These are phyloP conservation scores for Boulengeromyrus knoepffleri DNA, from an alignment of 2,113 vertebrate species.

Conservation along the genomic window DNA sequence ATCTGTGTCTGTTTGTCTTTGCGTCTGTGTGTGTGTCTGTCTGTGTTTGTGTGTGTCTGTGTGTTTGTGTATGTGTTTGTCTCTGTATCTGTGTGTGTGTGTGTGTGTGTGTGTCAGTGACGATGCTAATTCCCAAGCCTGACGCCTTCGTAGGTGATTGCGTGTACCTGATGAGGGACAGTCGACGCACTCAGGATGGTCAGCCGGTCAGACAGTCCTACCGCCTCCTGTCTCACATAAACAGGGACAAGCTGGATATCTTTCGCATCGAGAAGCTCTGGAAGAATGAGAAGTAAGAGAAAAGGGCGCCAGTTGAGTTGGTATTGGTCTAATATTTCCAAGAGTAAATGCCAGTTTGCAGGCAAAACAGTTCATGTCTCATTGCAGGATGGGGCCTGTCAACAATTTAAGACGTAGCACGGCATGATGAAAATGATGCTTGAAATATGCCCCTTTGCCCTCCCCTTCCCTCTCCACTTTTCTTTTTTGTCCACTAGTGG, in stretches of 20 bases:
- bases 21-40: not conserved
- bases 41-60: not conserved
- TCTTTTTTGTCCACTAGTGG: constrained; percentile 58
- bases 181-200: constrained; percentile 83
- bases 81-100: not conserved
- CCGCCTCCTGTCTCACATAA: constrained; percentile 85
- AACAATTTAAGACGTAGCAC: not conserved
- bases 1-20: not conserved
- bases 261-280: constrained; percentile 98
- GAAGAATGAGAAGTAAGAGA: constrained; percentile 92
- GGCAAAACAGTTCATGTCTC: not conserved
- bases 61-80: not conserved
- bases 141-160: constrained; percentile 73
- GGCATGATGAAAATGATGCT: not conserved
- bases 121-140: not conserved
- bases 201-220: constrained; percentile 93
- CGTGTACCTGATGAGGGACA: constrained; percentile 96
- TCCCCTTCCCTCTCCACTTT: not conserved
- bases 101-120: not conserved
- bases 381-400: not conserved
- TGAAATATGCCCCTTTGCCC: not conserved
- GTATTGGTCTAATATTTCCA: not conserved
- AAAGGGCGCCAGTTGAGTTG: constrained; percentile 21
- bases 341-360: not conserved
- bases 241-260: constrained; percentile 93